Base-by-base conservation (phyloP, 2,888 invertebrate species). In the Cheilosia impressa region DNA sequence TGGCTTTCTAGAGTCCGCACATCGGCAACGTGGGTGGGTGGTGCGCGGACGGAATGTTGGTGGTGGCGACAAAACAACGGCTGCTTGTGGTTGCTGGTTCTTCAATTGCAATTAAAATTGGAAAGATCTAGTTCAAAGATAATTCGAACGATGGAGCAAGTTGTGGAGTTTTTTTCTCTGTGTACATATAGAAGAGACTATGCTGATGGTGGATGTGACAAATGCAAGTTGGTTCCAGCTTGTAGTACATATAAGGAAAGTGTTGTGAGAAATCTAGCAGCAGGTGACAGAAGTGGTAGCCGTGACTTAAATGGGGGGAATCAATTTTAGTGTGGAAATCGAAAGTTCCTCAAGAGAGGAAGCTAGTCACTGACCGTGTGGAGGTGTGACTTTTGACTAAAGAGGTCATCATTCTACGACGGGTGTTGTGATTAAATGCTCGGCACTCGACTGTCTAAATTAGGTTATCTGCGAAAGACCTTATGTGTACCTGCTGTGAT, bases 91-190 rank as follows among this genome's bases (percentile, higher is more conserved):
- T 63, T 7, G 31, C 31, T 31, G 62, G 60, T 72, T 43, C 69
- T 68, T 73, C 66, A 65, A 57, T 79, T 72, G 72, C 55, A 85
- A 81, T 85, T 81, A 85, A 66, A 65, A 50, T 68, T 81, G 60
- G 66, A 76, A 76, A 85, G 81, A 85, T 85, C 85, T 85, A 72
- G 81, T 81, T 52, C 81, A 81, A 81, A 50, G 65, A 62, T 85
- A 85, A 85, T 81, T 76, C 50, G 6, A 66, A n/a, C 47, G 47
- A 58, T 52, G 58, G 17, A 65, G 34, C 27, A 13, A 65, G 57
- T 58, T 22, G 58, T 31, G 38, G 17, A 13, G 22, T 50, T 38
- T 58, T 52, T 10, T 41, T 55, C 52, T 38, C 43, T 60, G 15
- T 22, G 19, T 60, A 10, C 31, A 17, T n/a, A 24, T 65, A 24